Evolutionary conservation across 2,797 vertebrate species (phyloP).

Genomic region (Typhlichthys eigenmanni): DNA sequence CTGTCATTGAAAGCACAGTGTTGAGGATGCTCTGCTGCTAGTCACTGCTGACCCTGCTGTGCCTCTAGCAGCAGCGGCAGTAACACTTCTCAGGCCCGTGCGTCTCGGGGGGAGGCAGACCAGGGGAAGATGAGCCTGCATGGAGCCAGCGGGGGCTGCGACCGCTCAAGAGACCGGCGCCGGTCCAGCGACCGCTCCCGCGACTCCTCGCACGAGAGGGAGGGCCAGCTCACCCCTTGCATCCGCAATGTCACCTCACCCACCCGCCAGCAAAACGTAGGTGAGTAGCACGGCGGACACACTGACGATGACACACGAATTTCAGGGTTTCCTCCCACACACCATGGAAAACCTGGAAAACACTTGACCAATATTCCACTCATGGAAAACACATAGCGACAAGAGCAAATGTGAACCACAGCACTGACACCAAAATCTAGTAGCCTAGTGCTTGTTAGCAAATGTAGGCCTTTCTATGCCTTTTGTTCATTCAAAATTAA

Average conservation of each 20-base stretch:
- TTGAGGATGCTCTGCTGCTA: too few species aligned
- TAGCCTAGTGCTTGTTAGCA: too few species aligned
- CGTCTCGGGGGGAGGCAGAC: conserved; percentile 81
- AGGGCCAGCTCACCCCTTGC: conserved; percentile 96
- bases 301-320: too few species aligned
- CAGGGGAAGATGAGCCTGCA: conserved; percentile 93
- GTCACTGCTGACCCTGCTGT: too few species aligned
- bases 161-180: conserved; percentile 92
- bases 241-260: conserved; percentile 98
- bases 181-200: conserved; percentile 96
- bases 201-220: conserved; percentile 96
- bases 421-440: too few species aligned
- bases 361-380: not conserved
- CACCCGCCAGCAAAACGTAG: conserved; percentile 91
- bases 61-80: too few species aligned
- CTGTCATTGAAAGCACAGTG: too few species aligned
- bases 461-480: too few species aligned
- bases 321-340: too few species aligned
- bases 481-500: too few species aligned
- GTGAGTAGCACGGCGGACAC: conserved; percentile 72
- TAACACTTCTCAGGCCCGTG: conserved; percentile 69
- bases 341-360: conserved; percentile 8
- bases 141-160: conserved; percentile 89
- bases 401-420: too few species aligned
- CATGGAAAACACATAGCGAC: too few species aligned